Base-by-base conservation (phyloP, 2,888 invertebrate species). In the Ethmia dodecea region DNA sequence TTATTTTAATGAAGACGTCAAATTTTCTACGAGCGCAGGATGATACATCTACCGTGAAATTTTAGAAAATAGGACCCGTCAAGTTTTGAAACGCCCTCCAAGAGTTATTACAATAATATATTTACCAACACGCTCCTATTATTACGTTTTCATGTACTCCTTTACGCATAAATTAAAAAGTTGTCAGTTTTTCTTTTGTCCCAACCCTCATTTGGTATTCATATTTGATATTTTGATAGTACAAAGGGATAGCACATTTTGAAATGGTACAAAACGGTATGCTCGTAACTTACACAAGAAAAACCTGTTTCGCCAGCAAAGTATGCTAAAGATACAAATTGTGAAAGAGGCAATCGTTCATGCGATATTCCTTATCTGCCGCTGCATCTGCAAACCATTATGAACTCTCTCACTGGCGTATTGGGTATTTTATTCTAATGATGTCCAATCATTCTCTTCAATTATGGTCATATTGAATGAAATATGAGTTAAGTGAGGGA, bases 191-290 rank as follows among this genome's bases (percentile, higher is more conserved):
- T 81, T 79, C 81, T 81, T 81, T 86, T 84, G 81, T 83, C 68
- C 76, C 71, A 73, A 76, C 84, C 86, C 84, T 84, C 79, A 84
- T 84, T 84, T 84, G 79, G 84, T 86, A 84, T 84, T 86, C 84
- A 86, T 86, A 80, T 84, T 84, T 80, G 79, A 79, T 78, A 78
- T 77, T 84, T 77, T 73, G 80, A 66, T 78, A 77, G 70, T 71
- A 86, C 81, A 86, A 86, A 80, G 79, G 78, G 76, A 71, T 70
- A 61, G 58, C 63, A 73, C 63, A 64, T 73, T 78, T 71, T 73
- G 62, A 68, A 75, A 76, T 61, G 74, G 71, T 67, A 81, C 64
- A 72, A 67, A 72, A 73, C 59, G 55, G 52, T 37, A 35, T 32
- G 60, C 59, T 60, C 67, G 58, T 63, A 65, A 63, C 63, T 69